Evolutionary conservation across 2,797 vertebrate species (phyloP), one percentile per base, ranked within the genome.

Genomic region (Miichthys miiuy): DNA sequence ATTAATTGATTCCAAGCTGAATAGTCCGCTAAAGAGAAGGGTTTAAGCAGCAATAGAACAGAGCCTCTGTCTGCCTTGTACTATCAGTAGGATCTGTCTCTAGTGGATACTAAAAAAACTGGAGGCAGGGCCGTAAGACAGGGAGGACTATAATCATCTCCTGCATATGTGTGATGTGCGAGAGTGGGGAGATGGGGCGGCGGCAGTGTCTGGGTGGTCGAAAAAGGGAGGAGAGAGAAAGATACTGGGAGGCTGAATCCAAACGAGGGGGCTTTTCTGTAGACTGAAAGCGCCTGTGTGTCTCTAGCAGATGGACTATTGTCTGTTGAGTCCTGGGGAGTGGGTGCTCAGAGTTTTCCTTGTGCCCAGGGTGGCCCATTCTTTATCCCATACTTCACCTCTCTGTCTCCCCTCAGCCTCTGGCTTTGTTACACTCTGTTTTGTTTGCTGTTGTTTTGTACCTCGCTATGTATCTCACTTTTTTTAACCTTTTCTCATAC

Each of bases 281-380:
- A 64, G 72, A 50, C 75, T 92, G 81, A 94, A 91, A 91, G 91
- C 82, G 84, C 79, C 89, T 88, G 77, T 80, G 85, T 92, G 80
- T 92, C 92, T 88, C 85, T 81, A 90, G 93, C 95, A 96, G 95
- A 96, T 95, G 95, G 95, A 94, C 91, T 88, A 95, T 92, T 95
- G 93, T 93, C 84, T 91, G 80, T 58, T 56, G 89, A 92, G 89
- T 92, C 91, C 75, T 64, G 82, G 90, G 89, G 87, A 95, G 92
- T 84, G 90, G 90, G 87, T 87, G 87, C 87, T 89, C 46, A 88
- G 88, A 84, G 88, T 70, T 83, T 55, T 76, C 73, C 85, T 79
- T 89, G 84, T 89, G 87, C 81, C 86, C 91, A 73, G 60, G 84
- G 86, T 91, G 88, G 86, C 88, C 91, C 79, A 73, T 81, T 92